A percentile compares a stretch with the other conserved stretches of the same genome.
Conservation (phyloP, 2,113 vertebrate genomes). For the Pachycephala philippinensis region DNA sequence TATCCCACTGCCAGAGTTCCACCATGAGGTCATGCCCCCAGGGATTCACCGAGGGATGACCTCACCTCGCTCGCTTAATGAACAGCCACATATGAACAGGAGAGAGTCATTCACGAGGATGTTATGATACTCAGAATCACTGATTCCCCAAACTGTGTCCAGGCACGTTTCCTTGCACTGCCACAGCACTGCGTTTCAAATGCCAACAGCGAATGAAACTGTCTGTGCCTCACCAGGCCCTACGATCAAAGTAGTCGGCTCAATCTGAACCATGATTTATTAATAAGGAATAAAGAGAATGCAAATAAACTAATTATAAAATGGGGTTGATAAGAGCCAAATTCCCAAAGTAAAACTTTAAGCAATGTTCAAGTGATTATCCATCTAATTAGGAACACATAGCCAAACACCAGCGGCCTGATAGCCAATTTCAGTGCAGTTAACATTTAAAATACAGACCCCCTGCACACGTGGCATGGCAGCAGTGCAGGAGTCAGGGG, state of each 20-base stretch:
- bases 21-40: background rate
- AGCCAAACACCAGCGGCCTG: background rate
- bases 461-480: background rate
- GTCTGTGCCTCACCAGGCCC: background rate
- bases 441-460: background rate
- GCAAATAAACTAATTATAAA: slow-evolving; percentile 67
- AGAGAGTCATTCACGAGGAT: background rate
- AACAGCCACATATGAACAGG: background rate
- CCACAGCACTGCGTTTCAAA: background rate
- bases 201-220: background rate
- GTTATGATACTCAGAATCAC: background rate
- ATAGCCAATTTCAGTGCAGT: background rate
- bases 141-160: background rate
- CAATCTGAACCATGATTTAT: slow-evolving; percentile 63
- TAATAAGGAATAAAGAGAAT: slow-evolving; percentile 73
- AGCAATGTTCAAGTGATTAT: slow-evolving; percentile 60
- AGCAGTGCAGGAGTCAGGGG: background rate
- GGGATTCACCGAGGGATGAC: background rate
- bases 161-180: background rate
- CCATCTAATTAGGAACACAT: slow-evolving; percentile 64
- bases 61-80: background rate
- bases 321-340: slow-evolving; percentile 18
- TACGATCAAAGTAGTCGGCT: slow-evolving; percentile 48
- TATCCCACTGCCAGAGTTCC: background rate
- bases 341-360: slow-evolving; percentile 76